Evolutionary conservation across 2,888 invertebrate species (phyloP), one percentile per base, ranked within the genome.

Genomic region (Cerastoderma edule): DNA sequence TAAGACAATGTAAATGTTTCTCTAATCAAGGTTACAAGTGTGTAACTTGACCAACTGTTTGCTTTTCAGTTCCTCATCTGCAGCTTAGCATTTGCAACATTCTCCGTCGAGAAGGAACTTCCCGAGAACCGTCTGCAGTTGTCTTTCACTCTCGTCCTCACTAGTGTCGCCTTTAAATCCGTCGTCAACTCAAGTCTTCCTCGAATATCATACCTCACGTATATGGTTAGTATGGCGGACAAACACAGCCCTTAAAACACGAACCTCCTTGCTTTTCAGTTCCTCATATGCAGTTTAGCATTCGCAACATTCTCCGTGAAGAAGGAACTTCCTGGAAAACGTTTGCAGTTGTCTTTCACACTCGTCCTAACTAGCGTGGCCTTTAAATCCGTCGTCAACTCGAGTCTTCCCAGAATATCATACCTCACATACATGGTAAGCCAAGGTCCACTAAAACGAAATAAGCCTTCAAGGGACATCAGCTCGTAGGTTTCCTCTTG

Each of bases 151-250:
- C 87, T 92, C 6, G 89, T 92, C 32, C 87, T 92, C 44, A 92
- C 92, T n/a, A 88, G 91, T 4, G 92, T 92, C 5, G 91, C 92
- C 64, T 92, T 92, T 87, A 92, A 92, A 81, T 92, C 92, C 48
- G 92, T 92, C 24, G 91, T 92, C 72, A 92, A 92, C 82, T 91
- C 91, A 74, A 89, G 90, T 84, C 87, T 92, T 65, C 92, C 92
- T 5, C 79, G 90, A 68, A 92, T 92, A 72, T 92, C 92, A 35
- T 92, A 92, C 84, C 85, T 92, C 67, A 92, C 92, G 1, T 91
- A 92, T 80, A 88, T 92, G 89, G 91, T 91, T 80, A 82, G 87
- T 78, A n/a, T n/a, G n/a, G n/a, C n/a, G n/a, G n/a, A n/a, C 8
- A 10, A 30, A 28, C n/a, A n/a, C n/a, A n/a, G n/a, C n/a, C n/a